phyloP scores from a whole-genome alignment of 2,888 invertebrate species.

The Stenoptilia bipunctidactyla region DNA sequence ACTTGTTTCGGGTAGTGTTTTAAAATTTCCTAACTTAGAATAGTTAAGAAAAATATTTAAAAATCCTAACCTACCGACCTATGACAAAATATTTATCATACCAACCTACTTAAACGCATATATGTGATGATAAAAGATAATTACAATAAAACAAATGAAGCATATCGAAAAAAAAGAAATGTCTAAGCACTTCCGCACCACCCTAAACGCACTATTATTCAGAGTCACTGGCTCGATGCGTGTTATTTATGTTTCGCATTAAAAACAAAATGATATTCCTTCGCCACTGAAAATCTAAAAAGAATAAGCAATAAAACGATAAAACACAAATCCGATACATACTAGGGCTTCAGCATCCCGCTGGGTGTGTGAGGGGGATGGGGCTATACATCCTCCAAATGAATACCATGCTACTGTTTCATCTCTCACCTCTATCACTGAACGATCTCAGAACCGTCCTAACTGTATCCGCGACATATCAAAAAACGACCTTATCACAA shows the following conservation, averaged over 20 bases:
- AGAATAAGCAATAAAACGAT: constrained; percentile 72
- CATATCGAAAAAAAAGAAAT: too few species aligned
- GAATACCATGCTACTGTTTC: constrained; percentile 69
- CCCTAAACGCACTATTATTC: constrained; percentile 57
- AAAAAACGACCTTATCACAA: constrained; percentile 45
- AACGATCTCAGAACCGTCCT: constrained; percentile 65
- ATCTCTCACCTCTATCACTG: constrained; percentile 69
- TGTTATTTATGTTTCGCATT: constrained; percentile 65
- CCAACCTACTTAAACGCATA: too few species aligned
- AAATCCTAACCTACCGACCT: too few species aligned
- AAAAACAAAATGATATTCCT: constrained; percentile 71
- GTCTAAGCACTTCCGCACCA: constrained; percentile 40
- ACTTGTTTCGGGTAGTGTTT: too few species aligned
- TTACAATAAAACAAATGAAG: too few species aligned
- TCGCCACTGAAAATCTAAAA: constrained; percentile 70
- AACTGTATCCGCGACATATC: constrained; percentile 48
- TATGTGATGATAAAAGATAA: too few species aligned
- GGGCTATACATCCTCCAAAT: constrained; percentile 59
- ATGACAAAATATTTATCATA: too few species aligned
- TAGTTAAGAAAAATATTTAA: too few species aligned
- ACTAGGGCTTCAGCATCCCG: constrained; percentile 61
- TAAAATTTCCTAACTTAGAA: too few species aligned
- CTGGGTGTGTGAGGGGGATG: constrained; percentile 55
- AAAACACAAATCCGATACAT: constrained; percentile 72
- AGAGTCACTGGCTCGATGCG: constrained; percentile 53